Percentiles rank a stretch among this genome's conserved stretches.
Conservation (phyloP, 2,888 invertebrate genomes). For the Calliopum simillimum region DNA sequence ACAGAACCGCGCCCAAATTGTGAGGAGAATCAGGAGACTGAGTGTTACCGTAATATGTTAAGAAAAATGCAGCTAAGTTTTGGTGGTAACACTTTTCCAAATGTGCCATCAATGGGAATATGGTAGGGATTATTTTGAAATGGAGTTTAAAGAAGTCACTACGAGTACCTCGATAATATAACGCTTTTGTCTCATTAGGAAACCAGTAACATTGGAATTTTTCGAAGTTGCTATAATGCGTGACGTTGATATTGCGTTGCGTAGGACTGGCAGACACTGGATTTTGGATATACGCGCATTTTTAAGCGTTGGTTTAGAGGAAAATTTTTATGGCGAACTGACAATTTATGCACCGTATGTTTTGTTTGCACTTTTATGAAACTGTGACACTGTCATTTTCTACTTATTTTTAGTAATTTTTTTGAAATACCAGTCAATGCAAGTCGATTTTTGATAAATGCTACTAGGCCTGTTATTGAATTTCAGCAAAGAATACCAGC, state of each 20-base stretch:
- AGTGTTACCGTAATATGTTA: conserved; percentile 92
- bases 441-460: conserved; percentile 43
- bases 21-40: conserved; percentile 87
- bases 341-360: conserved; percentile 58
- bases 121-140: conserved; percentile 73
- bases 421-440: conserved; percentile 51
- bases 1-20: conserved; percentile 76
- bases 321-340: conserved; percentile 55
- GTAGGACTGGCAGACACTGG: conserved; percentile 65
- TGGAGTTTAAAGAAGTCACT: not conserved
- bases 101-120: conserved; percentile 92
- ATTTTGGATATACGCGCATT: conserved; percentile 66
- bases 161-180: no score
- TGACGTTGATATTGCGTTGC: conserved; percentile 69
- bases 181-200: conserved; percentile 70
- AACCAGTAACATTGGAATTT: conserved; percentile 75
- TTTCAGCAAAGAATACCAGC: conserved; percentile 57
- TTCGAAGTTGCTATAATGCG: conserved; percentile 75
- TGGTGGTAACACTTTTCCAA: conserved; percentile 97
- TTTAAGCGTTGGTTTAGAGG: conserved; percentile 60
- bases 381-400: not conserved
- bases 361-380: not conserved
- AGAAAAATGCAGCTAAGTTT: conserved; percentile 96
- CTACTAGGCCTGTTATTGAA: conserved; percentile 48
- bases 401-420: conserved; percentile 55